phyloP scores from a whole-genome alignment of 2,888 invertebrate species.

The Nomada goodeniana region DNA sequence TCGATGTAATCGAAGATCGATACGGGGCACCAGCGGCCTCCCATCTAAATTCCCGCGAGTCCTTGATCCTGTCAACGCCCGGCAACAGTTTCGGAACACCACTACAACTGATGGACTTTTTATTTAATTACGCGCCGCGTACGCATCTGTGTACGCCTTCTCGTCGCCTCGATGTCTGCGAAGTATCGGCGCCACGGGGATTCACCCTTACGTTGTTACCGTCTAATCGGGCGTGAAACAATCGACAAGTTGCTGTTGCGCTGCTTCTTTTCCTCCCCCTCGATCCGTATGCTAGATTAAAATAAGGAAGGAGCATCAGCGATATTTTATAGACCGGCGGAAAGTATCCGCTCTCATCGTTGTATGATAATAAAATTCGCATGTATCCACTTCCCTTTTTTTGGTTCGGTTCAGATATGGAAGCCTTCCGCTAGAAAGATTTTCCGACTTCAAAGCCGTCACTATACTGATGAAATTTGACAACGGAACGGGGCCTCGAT shows the following conservation, averaged over 20 bases:
- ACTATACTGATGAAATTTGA: background rate
- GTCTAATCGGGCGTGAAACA: constrained; percentile 60
- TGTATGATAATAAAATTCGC: background rate
- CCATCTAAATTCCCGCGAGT: constrained; percentile 64
- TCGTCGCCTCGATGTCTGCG: constrained; percentile 40
- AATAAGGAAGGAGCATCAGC: background rate
- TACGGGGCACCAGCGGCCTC: constrained; percentile 51
- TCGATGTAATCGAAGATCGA: constrained; percentile 43
- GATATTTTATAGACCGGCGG: background rate
- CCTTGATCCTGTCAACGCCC: constrained; percentile 66
- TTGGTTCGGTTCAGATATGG: no score
- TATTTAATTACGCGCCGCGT: constrained; percentile 75
- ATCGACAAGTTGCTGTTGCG: constrained; percentile 45
- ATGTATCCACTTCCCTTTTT: background rate
- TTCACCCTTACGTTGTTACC: constrained; percentile 52
- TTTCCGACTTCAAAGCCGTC: no score
- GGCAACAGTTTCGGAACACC: constrained; percentile 63
- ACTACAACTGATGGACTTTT: constrained; percentile 76
- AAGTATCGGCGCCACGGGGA: constrained; percentile 61
- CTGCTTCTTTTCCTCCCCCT: background rate
- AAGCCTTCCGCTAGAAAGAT: no score
- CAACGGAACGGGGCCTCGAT: background rate
- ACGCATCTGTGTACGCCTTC: constrained; percentile 75
- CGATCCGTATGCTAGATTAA: background rate
- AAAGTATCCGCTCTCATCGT: background rate